Percentiles rank a stretch among this genome's conserved stretches.
Conservation (phyloP, 2,113 vertebrate genomes). For the Gambusia holbrooki region DNA sequence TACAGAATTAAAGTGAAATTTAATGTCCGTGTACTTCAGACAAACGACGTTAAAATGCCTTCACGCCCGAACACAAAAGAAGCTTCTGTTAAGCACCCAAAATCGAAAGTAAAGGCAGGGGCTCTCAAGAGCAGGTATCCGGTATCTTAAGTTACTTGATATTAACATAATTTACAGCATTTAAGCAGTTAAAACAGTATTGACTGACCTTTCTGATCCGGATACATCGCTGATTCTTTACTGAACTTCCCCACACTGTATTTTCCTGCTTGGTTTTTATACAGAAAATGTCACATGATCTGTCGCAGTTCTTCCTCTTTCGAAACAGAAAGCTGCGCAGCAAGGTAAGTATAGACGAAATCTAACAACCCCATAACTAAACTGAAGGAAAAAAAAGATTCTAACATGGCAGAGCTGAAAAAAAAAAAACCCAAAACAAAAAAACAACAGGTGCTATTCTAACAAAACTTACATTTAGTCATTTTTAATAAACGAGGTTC, state of each 20-base stretch:
- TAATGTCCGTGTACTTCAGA: not conserved
- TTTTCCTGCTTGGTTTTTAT: conserved; percentile 21
- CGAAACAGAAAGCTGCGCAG: not conserved
- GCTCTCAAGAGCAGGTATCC: rapidly evolving
- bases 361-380: not conserved
- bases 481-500: too few relatives aligned
- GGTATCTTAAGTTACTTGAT: rapidly evolving
- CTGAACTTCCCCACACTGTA: rapidly evolving
- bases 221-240: conserved; percentile 14
- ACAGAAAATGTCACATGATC: conserved; percentile 26
- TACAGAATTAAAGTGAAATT: not conserved
- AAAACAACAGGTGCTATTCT: too few relatives aligned
- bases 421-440: too few relatives aligned
- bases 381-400: not conserved
- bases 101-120: conserved; percentile 54
- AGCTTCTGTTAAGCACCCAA: not conserved
- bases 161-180: not conserved
- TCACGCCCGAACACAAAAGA: not conserved
- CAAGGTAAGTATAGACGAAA: not conserved
- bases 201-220: conserved; percentile 24
- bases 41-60: not conserved
- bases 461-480: too few relatives aligned
- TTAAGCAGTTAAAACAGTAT: rapidly evolving
- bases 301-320: conserved; percentile 23
- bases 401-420: too few relatives aligned